Conservation (phyloP, 2,888 invertebrate species). For the Buathra laborator region DNA sequence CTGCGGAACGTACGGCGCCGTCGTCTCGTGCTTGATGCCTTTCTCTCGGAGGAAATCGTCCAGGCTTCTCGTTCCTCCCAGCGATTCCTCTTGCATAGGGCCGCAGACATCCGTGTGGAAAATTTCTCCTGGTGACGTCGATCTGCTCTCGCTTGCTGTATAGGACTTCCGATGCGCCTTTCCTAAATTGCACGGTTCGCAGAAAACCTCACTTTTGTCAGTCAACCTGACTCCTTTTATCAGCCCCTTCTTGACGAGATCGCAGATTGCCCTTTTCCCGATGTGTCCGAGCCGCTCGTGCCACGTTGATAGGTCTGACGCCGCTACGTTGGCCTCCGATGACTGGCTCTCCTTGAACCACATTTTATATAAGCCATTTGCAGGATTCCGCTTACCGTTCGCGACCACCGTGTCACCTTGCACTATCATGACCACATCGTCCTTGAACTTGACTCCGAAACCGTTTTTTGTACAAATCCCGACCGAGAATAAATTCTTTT, state of each 20-base stretch:
- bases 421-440: constrained; percentile 13
- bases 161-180: background rate
- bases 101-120: background rate
- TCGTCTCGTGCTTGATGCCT: background rate
- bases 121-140: background rate
- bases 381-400: constrained; percentile 46
- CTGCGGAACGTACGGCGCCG: background rate
- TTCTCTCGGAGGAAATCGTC: background rate
- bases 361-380: constrained; percentile 48
- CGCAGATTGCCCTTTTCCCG: background rate
- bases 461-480: constrained; percentile 48
- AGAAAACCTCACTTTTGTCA: background rate
- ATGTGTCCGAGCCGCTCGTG: background rate
- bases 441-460: constrained; percentile 40
- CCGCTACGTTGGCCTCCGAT: background rate
- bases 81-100: background rate
- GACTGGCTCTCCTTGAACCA: constrained; percentile 6
- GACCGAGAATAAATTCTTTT: constrained; percentile 69
- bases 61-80: background rate
- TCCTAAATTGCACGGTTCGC: background rate
- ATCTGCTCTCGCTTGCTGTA: background rate
- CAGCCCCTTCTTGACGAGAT: background rate
- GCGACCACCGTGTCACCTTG: constrained; percentile 35
- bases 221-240: background rate
- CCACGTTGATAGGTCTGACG: background rate